Conservation (phyloP, 1,140 invertebrate genomes). For the Caerostris darwini region DNA sequence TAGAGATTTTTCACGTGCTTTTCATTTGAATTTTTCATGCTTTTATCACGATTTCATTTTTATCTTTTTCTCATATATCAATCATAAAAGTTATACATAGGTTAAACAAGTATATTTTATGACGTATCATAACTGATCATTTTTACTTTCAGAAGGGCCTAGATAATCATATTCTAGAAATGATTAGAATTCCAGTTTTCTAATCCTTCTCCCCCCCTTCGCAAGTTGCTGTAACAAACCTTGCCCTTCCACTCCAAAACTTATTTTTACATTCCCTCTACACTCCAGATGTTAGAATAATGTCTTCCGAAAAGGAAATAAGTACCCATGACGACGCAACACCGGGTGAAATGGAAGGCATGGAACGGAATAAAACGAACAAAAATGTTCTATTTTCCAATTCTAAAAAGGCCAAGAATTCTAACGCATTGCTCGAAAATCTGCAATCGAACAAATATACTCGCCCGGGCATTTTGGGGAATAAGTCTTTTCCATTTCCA, state of each 20-base stretch:
- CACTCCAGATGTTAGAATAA: neutral
- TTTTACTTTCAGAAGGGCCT: too few relatives aligned
- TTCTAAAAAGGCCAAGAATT: neutral
- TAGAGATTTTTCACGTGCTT: too few relatives aligned
- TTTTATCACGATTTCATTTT: too few relatives aligned
- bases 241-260: neutral
- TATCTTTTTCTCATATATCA: too few relatives aligned
- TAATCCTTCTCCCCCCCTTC: neutral
- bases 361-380: neutral
- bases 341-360: neutral
- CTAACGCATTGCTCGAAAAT: neutral
- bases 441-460: slow-evolving; percentile 47
- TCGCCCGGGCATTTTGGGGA: neutral
- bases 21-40: too few relatives aligned
- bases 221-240: neutral
- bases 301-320: neutral
- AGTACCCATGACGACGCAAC: neutral
- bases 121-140: too few relatives aligned
- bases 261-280: neutral
- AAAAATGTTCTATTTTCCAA: slow-evolving; percentile 16
- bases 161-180: too few relatives aligned
- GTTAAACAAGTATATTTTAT: too few relatives aligned
- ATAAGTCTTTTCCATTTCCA: slow-evolving; percentile 25
- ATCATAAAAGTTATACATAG: too few relatives aligned
- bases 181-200: neutral